phyloP scores from a whole-genome alignment of 2,797 vertebrate genomes.

The Melanotaenia parkinsoni region DNA sequence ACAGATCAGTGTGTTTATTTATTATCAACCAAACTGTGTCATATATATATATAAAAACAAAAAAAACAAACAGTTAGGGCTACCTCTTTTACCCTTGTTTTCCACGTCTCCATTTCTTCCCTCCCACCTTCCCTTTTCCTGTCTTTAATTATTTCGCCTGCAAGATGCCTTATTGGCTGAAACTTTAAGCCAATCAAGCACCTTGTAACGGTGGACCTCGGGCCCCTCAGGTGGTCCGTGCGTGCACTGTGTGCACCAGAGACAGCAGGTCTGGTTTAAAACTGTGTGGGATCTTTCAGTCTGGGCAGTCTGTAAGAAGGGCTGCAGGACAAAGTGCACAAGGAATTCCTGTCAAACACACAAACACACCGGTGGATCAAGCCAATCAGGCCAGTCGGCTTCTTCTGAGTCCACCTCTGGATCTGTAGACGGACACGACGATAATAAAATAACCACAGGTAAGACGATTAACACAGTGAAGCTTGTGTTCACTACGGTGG shows the following conservation, averaged over 20 bases:
- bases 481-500: neutral
- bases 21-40: neutral
- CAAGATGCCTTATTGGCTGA: conserved; percentile 54
- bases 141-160: conserved; percentile 65
- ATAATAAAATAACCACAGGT: conserved; percentile 55
- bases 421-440: conserved; percentile 30
- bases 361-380: conserved; percentile 31
- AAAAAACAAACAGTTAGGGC: neutral
- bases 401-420: conserved; percentile 39
- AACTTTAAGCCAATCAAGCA: conserved; percentile 59
- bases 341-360: conserved; percentile 35
- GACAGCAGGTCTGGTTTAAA: conserved; percentile 69
- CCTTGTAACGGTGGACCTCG: conserved; percentile 29
- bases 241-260: conserved; percentile 27
- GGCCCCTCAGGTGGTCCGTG: conserved; percentile 59
- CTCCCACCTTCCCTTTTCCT: conserved; percentile 57
- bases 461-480: conserved; percentile 30
- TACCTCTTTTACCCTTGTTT: neutral
- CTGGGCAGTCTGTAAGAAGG: conserved; percentile 63
- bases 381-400: conserved; percentile 12
- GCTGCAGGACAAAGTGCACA: conserved; percentile 34
- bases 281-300: conserved; percentile 32
- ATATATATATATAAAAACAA: too few relatives aligned
- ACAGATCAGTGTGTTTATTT: neutral
- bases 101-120: conserved; percentile 58